Conservation (phyloP, 2,113 vertebrate genomes). For the Glaucomys volans region DNA sequence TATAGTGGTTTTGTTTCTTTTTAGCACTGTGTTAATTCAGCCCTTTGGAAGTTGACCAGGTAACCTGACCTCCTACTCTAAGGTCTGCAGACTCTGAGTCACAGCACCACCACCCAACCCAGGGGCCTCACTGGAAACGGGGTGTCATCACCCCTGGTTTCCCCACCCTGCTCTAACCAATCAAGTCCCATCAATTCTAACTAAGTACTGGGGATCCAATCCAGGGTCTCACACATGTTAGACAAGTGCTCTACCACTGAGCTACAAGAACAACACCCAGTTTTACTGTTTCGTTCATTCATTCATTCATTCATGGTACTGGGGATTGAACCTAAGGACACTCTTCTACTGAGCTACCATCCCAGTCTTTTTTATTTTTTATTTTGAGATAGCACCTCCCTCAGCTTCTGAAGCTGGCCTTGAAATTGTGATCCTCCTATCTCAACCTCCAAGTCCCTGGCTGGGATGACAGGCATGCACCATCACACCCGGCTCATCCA, state of each 20-base stretch:
- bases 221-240: not conserved
- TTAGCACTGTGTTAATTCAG: conserved; percentile 32
- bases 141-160: not conserved
- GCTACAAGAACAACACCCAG: not conserved
- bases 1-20: not conserved
- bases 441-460: too few relatives aligned
- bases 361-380: too few relatives aligned
- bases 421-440: too few relatives aligned
- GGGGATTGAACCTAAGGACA: too few relatives aligned
- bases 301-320: too few relatives aligned
- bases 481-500: too few relatives aligned
- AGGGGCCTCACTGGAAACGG: not conserved
- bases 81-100: conserved; percentile 45
- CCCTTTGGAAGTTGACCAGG: not conserved
- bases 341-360: too few relatives aligned
- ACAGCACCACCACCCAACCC: conserved; percentile 11
- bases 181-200: not conserved
- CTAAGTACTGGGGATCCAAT: not conserved
- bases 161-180: not conserved
- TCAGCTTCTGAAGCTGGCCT: too few relatives aligned
- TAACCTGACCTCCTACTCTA: not conserved
- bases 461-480: too few relatives aligned
- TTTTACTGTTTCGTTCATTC: too few relatives aligned
- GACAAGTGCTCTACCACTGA: not conserved
- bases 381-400: too few relatives aligned